phyloP scores from a whole-genome alignment of 2,888 invertebrate species.

The Eristalis pertinax region DNA sequence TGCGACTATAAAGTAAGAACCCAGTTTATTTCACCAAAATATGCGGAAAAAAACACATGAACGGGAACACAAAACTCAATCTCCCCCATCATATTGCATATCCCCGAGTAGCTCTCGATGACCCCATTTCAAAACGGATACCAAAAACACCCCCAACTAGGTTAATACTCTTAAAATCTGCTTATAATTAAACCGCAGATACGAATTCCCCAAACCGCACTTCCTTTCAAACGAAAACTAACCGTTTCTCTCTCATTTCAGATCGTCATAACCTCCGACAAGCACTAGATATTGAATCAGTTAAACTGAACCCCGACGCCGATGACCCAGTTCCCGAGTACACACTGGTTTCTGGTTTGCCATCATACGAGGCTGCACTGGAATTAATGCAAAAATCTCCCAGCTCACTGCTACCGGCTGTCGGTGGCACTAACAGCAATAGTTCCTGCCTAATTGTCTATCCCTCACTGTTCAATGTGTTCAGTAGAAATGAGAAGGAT shows the following conservation, averaged over 20 bases:
- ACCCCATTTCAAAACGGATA: neutral
- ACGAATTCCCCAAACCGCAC: neutral
- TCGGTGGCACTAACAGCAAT: slow-evolving; percentile 16
- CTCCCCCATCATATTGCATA: neutral
- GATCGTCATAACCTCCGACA: slow-evolving; percentile 74
- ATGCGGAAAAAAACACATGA: too few species aligned
- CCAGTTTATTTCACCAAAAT: too few species aligned
- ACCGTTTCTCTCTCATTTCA: slow-evolving; percentile 64
- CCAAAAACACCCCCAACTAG: neutral
- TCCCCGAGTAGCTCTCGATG: neutral
- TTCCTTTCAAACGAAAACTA: slow-evolving; percentile 1
- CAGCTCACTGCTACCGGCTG: slow-evolving; percentile 46
- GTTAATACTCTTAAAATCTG: neutral
- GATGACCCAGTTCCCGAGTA: slow-evolving; percentile 85
- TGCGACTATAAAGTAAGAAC: too few species aligned
- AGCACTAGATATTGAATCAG: slow-evolving; percentile 77
- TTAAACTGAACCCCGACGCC: slow-evolving; percentile 79
- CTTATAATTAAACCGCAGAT: neutral
- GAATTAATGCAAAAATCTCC: slow-evolving; percentile 83
- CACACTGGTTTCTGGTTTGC: slow-evolving; percentile 85
- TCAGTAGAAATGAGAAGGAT: slow-evolving; percentile 76
- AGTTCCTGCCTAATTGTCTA: slow-evolving; percentile 78
- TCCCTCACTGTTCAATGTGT: slow-evolving; percentile 79
- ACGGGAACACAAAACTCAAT: neutral
- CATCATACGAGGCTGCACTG: slow-evolving; percentile 85